Conservation (phyloP, 2,888 invertebrate species). For the Meteorus cinctellus region DNA sequence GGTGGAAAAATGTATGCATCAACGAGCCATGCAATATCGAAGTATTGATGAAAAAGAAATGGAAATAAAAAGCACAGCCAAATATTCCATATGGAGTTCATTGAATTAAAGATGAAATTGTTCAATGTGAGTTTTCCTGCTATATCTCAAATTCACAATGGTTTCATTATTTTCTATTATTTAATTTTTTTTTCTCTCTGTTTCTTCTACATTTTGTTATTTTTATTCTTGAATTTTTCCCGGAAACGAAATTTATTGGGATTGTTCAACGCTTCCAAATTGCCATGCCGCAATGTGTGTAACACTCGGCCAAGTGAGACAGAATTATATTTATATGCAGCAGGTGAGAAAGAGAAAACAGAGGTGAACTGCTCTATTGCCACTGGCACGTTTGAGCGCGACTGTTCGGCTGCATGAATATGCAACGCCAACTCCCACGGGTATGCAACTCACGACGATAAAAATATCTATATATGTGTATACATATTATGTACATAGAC, state of each 20-base stretch:
- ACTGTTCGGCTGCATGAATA: conserved; percentile 33
- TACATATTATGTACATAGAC: background rate
- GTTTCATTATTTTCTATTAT: too few species aligned
- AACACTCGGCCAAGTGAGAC: background rate
- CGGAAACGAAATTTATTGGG: conserved; percentile 28
- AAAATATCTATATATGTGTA: conserved; percentile 21
- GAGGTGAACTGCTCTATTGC: background rate
- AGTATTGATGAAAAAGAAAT: too few species aligned
- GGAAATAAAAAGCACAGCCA: too few species aligned
- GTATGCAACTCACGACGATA: conserved; percentile 27
- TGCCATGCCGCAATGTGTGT: conserved; percentile 8
- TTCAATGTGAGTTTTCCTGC: too few species aligned
- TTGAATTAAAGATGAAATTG: too few species aligned
- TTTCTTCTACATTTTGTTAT: background rate
- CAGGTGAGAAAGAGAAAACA: background rate
- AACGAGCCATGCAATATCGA: too few species aligned
- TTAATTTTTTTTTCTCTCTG: too few species aligned
- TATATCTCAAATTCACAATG: too few species aligned
- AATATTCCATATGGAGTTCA: too few species aligned
- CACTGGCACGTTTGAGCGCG: conserved; percentile 18
- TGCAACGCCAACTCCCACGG: conserved; percentile 25
- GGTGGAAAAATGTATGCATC: too few species aligned
- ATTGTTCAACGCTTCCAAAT: conserved; percentile 3
- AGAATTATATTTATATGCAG: background rate
- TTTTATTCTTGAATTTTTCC: conserved; percentile 16